Conservation (phyloP, 2,797 vertebrate genomes). For the Urosaurus nigricauda region DNA sequence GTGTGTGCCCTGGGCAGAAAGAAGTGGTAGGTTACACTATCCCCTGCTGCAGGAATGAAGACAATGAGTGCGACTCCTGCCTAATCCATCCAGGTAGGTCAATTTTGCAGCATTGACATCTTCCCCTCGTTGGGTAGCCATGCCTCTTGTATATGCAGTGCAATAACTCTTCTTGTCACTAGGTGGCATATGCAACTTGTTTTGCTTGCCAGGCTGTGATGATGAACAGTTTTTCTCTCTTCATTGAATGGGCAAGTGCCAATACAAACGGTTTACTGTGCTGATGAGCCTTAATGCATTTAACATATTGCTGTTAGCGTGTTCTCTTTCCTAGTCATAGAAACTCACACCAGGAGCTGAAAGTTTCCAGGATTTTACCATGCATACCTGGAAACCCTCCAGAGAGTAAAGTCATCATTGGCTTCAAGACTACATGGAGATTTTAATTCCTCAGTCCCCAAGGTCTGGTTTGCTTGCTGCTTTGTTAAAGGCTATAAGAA, state of each 20-base stretch:
- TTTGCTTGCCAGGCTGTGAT: neutral
- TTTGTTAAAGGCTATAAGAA: conserved; percentile 7
- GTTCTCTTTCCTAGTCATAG: neutral
- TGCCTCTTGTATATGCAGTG: accelerated
- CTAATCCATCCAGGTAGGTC: conserved; percentile 93
- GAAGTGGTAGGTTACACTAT: conserved; percentile 94
- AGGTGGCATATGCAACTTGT: neutral
- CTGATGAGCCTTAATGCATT: conserved; percentile 33
- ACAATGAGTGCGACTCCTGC: conserved; percentile 95
- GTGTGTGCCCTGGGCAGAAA: conserved; percentile 90
- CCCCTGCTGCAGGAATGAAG: conserved; percentile 95
- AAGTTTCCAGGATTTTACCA: neutral
- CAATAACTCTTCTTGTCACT: neutral
- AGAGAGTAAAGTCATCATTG: conserved; percentile 23
- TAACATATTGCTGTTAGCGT: neutral
- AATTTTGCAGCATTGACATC: neutral
- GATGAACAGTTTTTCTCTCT: conserved; percentile 2
- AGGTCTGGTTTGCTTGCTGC: conserved; percentile 13
- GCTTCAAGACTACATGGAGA: conserved; percentile 12
- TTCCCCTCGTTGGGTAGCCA: neutral
- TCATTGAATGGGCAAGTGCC: neutral
- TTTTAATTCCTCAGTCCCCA: conserved; percentile 25
- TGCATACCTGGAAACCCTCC: conserved; percentile 30
- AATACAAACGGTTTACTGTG: conserved; percentile 7
- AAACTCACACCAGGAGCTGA: neutral